Evolutionary conservation across 2,113 vertebrate genomes (phyloP).

Genomic region (Cephalopholis sonnerati): DNA sequence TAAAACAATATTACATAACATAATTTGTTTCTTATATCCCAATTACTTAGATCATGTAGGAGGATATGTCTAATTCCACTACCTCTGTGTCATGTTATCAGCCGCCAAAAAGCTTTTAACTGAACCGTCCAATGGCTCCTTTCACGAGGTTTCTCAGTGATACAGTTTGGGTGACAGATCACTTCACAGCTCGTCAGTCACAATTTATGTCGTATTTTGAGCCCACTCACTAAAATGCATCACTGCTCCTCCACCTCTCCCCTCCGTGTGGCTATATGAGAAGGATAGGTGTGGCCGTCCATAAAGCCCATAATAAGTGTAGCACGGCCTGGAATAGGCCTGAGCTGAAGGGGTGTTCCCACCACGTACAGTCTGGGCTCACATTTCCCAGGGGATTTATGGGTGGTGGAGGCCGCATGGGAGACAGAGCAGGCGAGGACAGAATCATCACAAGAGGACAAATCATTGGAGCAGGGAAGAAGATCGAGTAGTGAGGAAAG

Average conservation of each 20-base stretch:
- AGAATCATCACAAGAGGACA: slow-evolving; percentile 32
- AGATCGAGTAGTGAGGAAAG: neutral
- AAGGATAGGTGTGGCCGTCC: slow-evolving; percentile 52
- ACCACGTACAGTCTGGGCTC: slow-evolving; percentile 30
- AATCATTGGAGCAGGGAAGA: slow-evolving; percentile 13
- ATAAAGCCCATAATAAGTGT: slow-evolving; percentile 61
- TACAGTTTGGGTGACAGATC: neutral
- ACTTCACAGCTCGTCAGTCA: neutral
- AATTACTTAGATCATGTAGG: too few species aligned
- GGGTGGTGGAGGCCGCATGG: slow-evolving; percentile 17
- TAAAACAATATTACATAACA: too few species aligned
- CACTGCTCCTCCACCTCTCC: neutral
- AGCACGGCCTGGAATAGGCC: slow-evolving; percentile 63
- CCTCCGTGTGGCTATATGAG: slow-evolving; percentile 17
- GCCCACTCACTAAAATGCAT: slow-evolving; percentile 13
- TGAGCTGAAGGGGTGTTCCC: slow-evolving; percentile 58
- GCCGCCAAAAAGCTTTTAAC: neutral
- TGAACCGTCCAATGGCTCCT: neutral
- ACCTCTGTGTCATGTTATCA: neutral
- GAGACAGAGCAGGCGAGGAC: slow-evolving; percentile 31
- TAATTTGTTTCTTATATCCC: too few species aligned
- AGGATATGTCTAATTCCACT: neutral
- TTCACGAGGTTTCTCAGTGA: neutral
- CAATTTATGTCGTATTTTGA: neutral
- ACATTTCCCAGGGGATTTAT: slow-evolving; percentile 50